Percentiles rank a stretch among this genome's conserved stretches.
Evolutionary conservation across 2,797 vertebrate species (phyloP).

Genomic region (Coranthus polyacanthus): DNA sequence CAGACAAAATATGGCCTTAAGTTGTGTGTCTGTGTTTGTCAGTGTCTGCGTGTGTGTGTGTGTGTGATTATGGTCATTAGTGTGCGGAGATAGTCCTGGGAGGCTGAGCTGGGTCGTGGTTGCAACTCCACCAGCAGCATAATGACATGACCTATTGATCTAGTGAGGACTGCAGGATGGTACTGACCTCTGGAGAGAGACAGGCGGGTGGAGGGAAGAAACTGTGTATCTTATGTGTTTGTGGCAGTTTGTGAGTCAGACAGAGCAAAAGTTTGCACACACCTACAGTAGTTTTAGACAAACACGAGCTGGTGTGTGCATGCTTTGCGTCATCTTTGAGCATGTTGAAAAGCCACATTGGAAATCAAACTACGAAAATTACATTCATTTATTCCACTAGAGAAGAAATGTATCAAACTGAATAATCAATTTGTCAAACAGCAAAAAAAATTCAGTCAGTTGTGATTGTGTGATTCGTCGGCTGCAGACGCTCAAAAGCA

Average conservation of each 20-base stretch:
- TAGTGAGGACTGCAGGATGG: constrained; percentile 48
- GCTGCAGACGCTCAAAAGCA: too few species aligned
- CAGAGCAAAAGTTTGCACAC: constrained; percentile 6
- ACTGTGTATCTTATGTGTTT: constrained; percentile 1
- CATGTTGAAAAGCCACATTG: too few species aligned
- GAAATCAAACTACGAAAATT: too few species aligned
- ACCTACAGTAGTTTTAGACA: not conserved
- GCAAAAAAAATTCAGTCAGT: too few species aligned
- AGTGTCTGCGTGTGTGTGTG: not conserved
- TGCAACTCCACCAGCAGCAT: constrained; percentile 65
- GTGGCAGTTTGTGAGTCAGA: constrained; percentile 1
- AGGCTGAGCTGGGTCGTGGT: constrained; percentile 56
- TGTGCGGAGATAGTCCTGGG: constrained; percentile 58
- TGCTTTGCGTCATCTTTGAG: too few species aligned
- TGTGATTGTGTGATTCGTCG: too few species aligned
- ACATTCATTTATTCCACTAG: too few species aligned
- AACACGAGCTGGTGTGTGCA: too few species aligned
- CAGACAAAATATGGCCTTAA: constrained; percentile 15
- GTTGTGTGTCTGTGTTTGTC: not conserved
- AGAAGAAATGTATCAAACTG: too few species aligned
- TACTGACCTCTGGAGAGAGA: constrained; percentile 62
- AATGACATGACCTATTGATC: constrained; percentile 80
- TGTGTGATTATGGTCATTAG: constrained; percentile 63
- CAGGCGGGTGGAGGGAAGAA: constrained; percentile 11
- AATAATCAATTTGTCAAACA: too few species aligned